Evolutionary conservation across 2,888 invertebrate species (phyloP).

Genomic region (Rhamnusium bicolor): DNA sequence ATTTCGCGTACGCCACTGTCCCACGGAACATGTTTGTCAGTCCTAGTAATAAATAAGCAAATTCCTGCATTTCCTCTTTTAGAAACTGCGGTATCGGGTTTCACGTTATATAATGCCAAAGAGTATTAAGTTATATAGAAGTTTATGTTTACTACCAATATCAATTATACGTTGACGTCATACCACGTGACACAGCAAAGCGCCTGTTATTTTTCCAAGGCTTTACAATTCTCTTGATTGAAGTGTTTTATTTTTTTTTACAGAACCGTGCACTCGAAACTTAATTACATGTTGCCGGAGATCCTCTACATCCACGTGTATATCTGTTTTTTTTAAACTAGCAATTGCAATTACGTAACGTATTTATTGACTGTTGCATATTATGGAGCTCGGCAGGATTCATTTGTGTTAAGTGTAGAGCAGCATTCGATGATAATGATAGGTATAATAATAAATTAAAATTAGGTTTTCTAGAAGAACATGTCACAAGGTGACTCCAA

Average conservation of each 20-base stretch:
- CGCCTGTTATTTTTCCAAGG: constrained; percentile 4
- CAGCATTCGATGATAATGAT: too few species aligned
- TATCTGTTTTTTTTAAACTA: not conserved
- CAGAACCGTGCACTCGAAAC: not conserved
- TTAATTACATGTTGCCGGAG: not conserved
- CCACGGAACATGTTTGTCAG: too few species aligned
- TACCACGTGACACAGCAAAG: not conserved
- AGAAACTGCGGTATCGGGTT: not conserved
- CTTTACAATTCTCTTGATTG: constrained; percentile 1
- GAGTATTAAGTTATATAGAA: constrained; percentile 7
- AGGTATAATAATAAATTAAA: too few species aligned
- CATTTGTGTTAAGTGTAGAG: too few species aligned
- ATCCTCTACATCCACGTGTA: not conserved
- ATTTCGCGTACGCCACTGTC: too few species aligned
- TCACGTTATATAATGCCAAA: not conserved
- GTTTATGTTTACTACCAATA: constrained; percentile 11
- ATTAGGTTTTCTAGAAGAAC: too few species aligned
- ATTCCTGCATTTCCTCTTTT: not conserved
- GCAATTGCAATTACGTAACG: not conserved
- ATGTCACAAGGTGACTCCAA: too few species aligned
- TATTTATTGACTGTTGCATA: not conserved
- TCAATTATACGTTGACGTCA: constrained; percentile 27
- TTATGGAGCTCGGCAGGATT: not conserved
- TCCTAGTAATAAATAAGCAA: too few species aligned
- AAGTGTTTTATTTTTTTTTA: constrained; percentile 27